Evolutionary conservation across 1,140 invertebrate species (phyloP).

Genomic region (Papilio glaucus): DNA sequence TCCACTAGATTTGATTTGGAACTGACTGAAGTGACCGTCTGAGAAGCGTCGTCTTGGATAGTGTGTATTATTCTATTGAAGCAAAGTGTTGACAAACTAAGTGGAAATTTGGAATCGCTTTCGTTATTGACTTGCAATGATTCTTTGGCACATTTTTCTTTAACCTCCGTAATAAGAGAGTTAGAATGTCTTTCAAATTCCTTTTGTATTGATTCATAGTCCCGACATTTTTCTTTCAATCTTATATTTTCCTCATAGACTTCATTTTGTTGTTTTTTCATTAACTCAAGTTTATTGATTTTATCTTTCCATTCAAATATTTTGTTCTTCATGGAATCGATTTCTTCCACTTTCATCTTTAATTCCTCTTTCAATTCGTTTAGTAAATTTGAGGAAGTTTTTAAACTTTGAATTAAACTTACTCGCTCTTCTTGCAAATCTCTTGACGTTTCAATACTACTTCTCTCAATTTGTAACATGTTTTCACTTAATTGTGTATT

Average conservation of each 20-base stretch:
- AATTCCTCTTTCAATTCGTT: conserved; percentile 55
- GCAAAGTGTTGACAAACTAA: conserved; percentile 69
- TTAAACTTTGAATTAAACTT: conserved; percentile 50
- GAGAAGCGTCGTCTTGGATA: conserved; percentile 52
- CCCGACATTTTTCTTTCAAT: conserved; percentile 48
- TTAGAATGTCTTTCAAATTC: conserved; percentile 29
- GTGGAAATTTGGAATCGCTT: conserved; percentile 51
- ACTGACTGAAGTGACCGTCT: conserved; percentile 43
- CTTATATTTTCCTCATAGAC: conserved; percentile 55
- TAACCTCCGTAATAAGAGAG: conserved; percentile 10
- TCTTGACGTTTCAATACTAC: conserved; percentile 45
- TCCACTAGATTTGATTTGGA: conserved; percentile 42
- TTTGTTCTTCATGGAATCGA: conserved; percentile 58
- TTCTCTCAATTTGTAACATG: conserved; percentile 50
- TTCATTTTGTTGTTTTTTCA: conserved; percentile 56
- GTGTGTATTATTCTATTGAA: conserved; percentile 64
- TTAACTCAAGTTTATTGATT: conserved; percentile 52
- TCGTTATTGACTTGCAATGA: conserved; percentile 14
- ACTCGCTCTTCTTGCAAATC: conserved; percentile 52
- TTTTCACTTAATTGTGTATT: conserved; percentile 53
- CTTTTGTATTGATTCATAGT: conserved; percentile 39
- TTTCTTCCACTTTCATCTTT: conserved; percentile 52
- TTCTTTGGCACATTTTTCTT: conserved; percentile 27
- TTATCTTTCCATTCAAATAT: conserved; percentile 59
- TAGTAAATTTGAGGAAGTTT: conserved; percentile 50